Evolutionary conservation across 2,888 invertebrate genomes (phyloP).

Genomic region (Habroteleia sp.): DNA sequence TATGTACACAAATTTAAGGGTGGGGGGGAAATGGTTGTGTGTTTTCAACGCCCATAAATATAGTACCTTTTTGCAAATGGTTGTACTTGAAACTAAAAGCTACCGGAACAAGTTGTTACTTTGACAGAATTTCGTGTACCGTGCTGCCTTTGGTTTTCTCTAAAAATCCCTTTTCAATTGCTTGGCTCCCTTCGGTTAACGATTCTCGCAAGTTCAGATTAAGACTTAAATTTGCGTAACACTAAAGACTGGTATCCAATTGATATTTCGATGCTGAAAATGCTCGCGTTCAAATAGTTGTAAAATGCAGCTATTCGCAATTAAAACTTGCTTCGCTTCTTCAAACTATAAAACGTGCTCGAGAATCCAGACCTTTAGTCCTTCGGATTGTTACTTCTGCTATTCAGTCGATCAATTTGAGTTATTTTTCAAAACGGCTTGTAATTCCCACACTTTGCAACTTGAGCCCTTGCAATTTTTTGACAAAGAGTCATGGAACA

Average conservation of each 20-base stretch:
- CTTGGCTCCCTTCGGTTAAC: neutral
- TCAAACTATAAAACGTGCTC: slow-evolving; percentile 14
- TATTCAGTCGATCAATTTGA: too few relatives aligned
- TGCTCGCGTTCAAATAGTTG: slow-evolving; percentile 6
- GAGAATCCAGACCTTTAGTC: slow-evolving; percentile 19
- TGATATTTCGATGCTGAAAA: slow-evolving; percentile 10
- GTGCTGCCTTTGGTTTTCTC: too few relatives aligned
- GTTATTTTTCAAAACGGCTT: neutral
- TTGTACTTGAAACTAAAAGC: slow-evolving; percentile 30
- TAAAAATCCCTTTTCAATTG: neutral
- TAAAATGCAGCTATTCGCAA: slow-evolving; percentile 8
- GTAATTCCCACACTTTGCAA: too few relatives aligned
- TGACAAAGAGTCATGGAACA: too few relatives aligned
- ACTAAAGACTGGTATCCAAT: slow-evolving; percentile 48
- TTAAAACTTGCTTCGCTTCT: slow-evolving; percentile 3
- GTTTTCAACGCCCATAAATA: slow-evolving; percentile 34
- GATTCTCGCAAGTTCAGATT: slow-evolving; percentile 63
- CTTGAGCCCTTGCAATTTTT: too few relatives aligned
- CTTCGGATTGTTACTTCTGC: too few relatives aligned
- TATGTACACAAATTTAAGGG: slow-evolving; percentile 54
- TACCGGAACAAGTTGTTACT: slow-evolving; percentile 2
- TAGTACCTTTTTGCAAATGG: slow-evolving; percentile 21
- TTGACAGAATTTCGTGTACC: too few relatives aligned
- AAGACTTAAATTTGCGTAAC: slow-evolving; percentile 28
- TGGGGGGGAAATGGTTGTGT: slow-evolving; percentile 48